A percentile compares a stretch with the other conserved stretches of the same genome.
phyloP scores from a whole-genome alignment of 2,797 vertebrate genomes.

The Gymnoscopelus braueri region DNA sequence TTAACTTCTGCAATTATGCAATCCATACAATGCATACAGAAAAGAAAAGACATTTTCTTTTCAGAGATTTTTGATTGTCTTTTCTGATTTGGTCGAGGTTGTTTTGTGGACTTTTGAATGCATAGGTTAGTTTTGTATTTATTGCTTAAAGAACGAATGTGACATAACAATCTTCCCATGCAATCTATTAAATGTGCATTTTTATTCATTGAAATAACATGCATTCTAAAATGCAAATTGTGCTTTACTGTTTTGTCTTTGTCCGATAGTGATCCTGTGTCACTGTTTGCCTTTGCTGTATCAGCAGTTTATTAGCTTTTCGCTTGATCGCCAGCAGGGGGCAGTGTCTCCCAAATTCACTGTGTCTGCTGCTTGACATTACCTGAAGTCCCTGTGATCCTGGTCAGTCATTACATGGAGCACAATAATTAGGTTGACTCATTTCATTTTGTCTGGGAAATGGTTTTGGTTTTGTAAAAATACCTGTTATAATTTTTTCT shows the following conservation, averaged over 20 bases:
- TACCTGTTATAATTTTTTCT: constrained; percentile 35
- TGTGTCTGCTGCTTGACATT: constrained; percentile 1
- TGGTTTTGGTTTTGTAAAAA: constrained; percentile 32
- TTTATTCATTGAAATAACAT: constrained; percentile 7
- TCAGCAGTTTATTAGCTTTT: constrained; percentile 69
- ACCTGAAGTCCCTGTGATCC: neutral
- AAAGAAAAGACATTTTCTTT: constrained; percentile 12
- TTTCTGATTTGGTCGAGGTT: constrained; percentile 11
- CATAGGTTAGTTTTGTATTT: constrained; percentile 23
- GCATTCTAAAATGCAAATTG: neutral
- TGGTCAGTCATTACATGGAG: constrained; percentile 28
- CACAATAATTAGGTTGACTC: constrained; percentile 47
- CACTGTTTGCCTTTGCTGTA: constrained; percentile 64
- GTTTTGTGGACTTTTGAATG: constrained; percentile 21
- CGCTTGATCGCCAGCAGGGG: constrained; percentile 72
- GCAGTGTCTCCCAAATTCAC: constrained; percentile 65
- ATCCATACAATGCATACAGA: constrained; percentile 9
- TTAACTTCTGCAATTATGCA: constrained; percentile 41
- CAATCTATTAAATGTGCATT: constrained; percentile 9
- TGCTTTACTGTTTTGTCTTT: constrained; percentile 21
- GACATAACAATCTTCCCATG: constrained; percentile 31
- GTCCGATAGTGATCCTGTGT: constrained; percentile 37
- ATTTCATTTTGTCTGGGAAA: constrained; percentile 41
- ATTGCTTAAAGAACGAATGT: constrained; percentile 22
- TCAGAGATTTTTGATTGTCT: constrained; percentile 17